These are phyloP conservation scores for Drosophila nigritarsus DNA, from an alignment of 2,888 invertebrate species.

Conservation along the genomic window DNA sequence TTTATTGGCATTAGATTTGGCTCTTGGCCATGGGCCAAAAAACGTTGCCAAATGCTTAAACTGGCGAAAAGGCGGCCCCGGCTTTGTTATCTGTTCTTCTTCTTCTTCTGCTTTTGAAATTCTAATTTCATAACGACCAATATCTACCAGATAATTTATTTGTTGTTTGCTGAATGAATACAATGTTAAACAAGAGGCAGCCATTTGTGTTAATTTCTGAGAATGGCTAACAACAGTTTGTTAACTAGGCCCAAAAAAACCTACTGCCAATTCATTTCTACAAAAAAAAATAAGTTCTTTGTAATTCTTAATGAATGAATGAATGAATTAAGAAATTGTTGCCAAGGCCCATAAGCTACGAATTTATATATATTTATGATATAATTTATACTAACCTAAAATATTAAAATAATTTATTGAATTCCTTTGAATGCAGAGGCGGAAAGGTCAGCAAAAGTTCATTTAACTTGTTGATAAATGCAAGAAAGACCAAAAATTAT, in stretches of 20 bases:
- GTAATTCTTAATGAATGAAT: background rate
- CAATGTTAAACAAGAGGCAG: conserved; percentile 9
- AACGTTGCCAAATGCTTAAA: conserved; percentile 39
- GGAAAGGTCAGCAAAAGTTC: background rate
- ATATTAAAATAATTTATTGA: background rate
- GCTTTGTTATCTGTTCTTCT: conserved; percentile 25
- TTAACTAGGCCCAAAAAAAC: background rate
- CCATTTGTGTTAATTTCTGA: background rate
- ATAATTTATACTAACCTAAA: background rate
- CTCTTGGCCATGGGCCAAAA: conserved; percentile 68
- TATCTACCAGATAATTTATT: conserved; percentile 40
- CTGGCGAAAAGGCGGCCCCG: conserved; percentile 29
- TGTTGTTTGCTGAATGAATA: conserved; percentile 13
- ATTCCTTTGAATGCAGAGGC: background rate
- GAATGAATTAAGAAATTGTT: background rate
- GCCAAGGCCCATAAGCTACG: too few species aligned
- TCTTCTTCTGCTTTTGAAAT: conserved; percentile 17
- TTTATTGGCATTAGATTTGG: conserved; percentile 37
- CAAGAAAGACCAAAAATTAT: background rate
- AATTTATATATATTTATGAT: background rate
- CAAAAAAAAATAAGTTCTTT: background rate
- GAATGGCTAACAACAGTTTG: background rate
- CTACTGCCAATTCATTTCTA: background rate
- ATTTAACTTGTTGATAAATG: too few species aligned
- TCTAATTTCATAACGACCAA: conserved; percentile 52